Evolutionary conservation across 2,113 vertebrate genomes (phyloP), one percentile per base, ranked within the genome.

Genomic region (Phodopus roborovskii): DNA sequence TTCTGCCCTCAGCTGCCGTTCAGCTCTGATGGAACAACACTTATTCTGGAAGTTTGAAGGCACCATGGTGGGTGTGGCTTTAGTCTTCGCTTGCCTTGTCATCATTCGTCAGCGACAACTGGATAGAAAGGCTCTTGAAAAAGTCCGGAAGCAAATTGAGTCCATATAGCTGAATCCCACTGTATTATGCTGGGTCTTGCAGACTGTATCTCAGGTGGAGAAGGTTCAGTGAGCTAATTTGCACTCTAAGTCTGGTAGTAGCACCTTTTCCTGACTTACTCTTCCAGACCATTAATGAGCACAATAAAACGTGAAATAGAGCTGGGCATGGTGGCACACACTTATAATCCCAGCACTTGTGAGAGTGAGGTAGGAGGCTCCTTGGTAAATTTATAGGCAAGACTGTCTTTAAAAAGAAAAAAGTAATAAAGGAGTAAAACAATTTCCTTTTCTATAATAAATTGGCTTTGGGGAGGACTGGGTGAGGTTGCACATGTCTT

Each of bases 91-190:
- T 1, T 98, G 98, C 66, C 74, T 99, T 39, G 99, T 99, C 91
- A 97, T 99, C 1, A n/a, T 96, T 6, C 98, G 99, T 13, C 99
- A 99, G 95, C 97, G 99, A 0, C 98, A 98, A 2, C 96, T 99
- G 86, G 99, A 99, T 97, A 98, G 99, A 39, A 98, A 98, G 45
- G 99, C 99, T 36, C 98, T 99, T 60, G 99, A 99, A 97, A 99
- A 99, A 94, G 99, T 99, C 79, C 99, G 99, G 24, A 98, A 99
- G 78, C 99, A 99, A 89, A 99, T 99, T 0, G 99, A 99, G 68
- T 99, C 99, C 93, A 99, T 99, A 88, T 99, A 98, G 89, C 53
- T 17, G 64, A 78, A 66, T 92, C 28, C 68, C 5, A 56, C 53
- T 56, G 53, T 56, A 56, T 56, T 56, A 56, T 56, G 53, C 53